Percentiles rank a stretch among this genome's conserved stretches.
Evolutionary conservation across 2,888 invertebrate genomes (phyloP).

Genomic region (Galerucella calmariensis): DNA sequence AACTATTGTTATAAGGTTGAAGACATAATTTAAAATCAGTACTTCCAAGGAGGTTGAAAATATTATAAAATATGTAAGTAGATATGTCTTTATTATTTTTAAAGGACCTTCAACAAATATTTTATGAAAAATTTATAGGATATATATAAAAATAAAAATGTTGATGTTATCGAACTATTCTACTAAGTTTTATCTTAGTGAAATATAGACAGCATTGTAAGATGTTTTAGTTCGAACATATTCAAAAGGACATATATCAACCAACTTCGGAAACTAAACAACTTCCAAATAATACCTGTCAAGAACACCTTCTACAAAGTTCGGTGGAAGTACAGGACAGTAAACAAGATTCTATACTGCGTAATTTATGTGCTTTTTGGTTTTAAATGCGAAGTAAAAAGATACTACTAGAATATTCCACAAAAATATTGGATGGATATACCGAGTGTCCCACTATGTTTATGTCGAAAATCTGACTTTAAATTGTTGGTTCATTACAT

Average conservation of each 20-base stretch:
- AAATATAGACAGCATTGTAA: conserved; percentile 7
- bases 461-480: no score
- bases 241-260: conserved; percentile 45
- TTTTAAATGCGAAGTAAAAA: background rate
- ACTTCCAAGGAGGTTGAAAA: no score
- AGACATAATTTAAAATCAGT: no score
- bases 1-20: no score
- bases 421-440: no score
- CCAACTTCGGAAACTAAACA: conserved; percentile 43
- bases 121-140: background rate
- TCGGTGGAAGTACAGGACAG: conserved; percentile 32
- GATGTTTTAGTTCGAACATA: conserved; percentile 11
- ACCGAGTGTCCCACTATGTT: no score
- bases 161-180: background rate
- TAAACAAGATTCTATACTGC: conserved; percentile 44
- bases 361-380: conserved; percentile 41
- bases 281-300: conserved; percentile 49
- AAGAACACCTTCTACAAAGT: conserved; percentile 44
- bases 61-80: no score
- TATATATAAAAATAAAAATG: background rate
- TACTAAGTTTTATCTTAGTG: background rate
- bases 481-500: no score
- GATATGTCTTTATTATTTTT: no score
- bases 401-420: background rate
- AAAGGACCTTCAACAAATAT: background rate